These are phyloP conservation scores for Campylomormyrus tamandua DNA, from an alignment of 2,113 vertebrate genomes.

Conservation along the genomic window DNA sequence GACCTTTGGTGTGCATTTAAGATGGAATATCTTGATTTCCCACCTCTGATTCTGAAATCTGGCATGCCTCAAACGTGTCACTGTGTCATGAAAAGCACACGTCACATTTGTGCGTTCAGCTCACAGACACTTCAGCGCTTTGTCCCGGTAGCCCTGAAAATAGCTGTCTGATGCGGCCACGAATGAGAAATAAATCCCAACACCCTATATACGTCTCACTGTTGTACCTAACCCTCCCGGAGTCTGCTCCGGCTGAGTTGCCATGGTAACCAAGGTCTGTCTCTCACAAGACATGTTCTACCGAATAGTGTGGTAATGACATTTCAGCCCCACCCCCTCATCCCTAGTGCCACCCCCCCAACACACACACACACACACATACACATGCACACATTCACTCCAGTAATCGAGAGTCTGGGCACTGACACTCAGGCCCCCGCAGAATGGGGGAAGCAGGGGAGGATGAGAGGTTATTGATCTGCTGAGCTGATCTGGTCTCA, in stretches of 20 bases:
- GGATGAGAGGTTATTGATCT: constrained; percentile 8
- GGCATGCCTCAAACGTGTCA: not conserved
- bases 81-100: not conserved
- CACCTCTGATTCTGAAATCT: not conserved
- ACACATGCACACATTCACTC: constrained; percentile 10
- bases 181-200: constrained; percentile 10
- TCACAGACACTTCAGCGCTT: not conserved
- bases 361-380: constrained; percentile 24
- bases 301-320: constrained; percentile 54
- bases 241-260: constrained; percentile 54
- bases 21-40: not conserved
- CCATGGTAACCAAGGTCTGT: constrained; percentile 59
- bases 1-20: not conserved
- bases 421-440: not conserved
- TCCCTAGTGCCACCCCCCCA: not conserved
- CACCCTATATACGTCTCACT: not conserved
- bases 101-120: not conserved
- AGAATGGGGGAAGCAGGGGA: not conserved
- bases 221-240: constrained; percentile 33
- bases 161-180: not conserved
- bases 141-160: not conserved
- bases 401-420: constrained; percentile 1
- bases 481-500: not conserved
- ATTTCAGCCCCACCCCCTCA: constrained; percentile 51
- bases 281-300: constrained; percentile 40